Base-by-base conservation (phyloP, 2,888 invertebrate genomes). In the Epinotia demarniana region DNA sequence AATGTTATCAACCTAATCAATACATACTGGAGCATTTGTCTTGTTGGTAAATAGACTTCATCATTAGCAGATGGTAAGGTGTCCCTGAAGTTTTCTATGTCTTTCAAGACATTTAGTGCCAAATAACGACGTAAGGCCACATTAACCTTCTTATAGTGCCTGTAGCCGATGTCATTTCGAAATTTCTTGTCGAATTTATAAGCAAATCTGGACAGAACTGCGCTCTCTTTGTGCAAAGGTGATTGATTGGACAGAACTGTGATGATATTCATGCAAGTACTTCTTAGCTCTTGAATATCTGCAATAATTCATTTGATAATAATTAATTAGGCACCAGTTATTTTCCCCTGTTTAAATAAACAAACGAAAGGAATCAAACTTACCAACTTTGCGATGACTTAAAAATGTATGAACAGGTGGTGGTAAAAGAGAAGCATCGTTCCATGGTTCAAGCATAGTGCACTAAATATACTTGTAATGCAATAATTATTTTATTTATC, bases 161-260 rank as follows among this genome's bases (percentile, higher is more conserved):
- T 93, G 62, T 94, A 92, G 0, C 95, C 95, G 75, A 95, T 95
- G 78, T 95, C 95, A 78, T 89, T 93, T 18, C 95, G 89, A 80
- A 95, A 95, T 84, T 95, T 95, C 75, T 91, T 93, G 79, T 95
- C 95, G 87, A 94, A 95, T 80, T 95, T 94, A 80, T 95, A 95
- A 39, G 95, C 83, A 80, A 95, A 88, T 80, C 95, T 90, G 63
- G 95, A 95, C 2, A 95, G 84, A 76, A 95, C 80, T 3, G 95
- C 95, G 78, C 95, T 93, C 86, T 95, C 95, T 67, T 87, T 87
- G 73, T 95, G 93, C 8, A 95, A 83, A n/a, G 93, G 89, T 11
- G 92, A 90, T 79, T 95, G 94, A 57, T 90, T 91, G 12, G 89
- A 84, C 77, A 94, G 79, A 53, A 91, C 83, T 74, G 84, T 86